Evolutionary conservation across 2,113 vertebrate genomes (phyloP).

Genomic region (Dromaius novaehollandiae): DNA sequence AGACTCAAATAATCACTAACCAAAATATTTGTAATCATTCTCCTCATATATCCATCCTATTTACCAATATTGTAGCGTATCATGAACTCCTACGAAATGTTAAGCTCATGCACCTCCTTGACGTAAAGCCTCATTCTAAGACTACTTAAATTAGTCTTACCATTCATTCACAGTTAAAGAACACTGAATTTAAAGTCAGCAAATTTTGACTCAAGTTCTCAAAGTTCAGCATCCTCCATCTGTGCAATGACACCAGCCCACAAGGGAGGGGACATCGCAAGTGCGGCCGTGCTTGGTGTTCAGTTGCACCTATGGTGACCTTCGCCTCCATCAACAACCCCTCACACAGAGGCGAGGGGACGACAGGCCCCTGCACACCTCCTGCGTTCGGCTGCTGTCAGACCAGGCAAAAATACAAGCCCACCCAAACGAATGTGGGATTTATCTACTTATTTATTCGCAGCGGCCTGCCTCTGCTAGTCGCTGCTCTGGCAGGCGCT

Average conservation of each 20-base stretch:
- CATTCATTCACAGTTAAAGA: no score
- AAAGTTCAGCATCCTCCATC: background rate
- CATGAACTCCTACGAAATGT: accelerated
- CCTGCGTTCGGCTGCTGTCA: background rate
- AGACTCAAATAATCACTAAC: background rate
- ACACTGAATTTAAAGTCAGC: no score
- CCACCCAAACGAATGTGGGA: background rate
- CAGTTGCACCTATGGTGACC: no score
- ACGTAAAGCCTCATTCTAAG: background rate
- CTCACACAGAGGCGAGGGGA: accelerated
- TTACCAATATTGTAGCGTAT: accelerated
- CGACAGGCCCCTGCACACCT: no score
- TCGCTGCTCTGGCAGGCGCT: no score
- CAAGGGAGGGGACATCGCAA: background rate
- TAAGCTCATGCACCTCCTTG: background rate
- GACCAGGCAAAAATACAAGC: no score
- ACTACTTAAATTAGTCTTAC: background rate
- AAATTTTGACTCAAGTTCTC: background rate
- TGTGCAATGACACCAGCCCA: accelerated
- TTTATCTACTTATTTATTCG: background rate
- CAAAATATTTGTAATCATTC: background rate
- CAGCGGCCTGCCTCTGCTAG: background rate
- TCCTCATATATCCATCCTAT: no score
- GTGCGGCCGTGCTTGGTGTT: no score
- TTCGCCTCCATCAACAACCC: no score